Evolutionary conservation across 2,888 invertebrate genomes (phyloP), one percentile per base, ranked within the genome.

Genomic region (Frankliniella fusca): DNA sequence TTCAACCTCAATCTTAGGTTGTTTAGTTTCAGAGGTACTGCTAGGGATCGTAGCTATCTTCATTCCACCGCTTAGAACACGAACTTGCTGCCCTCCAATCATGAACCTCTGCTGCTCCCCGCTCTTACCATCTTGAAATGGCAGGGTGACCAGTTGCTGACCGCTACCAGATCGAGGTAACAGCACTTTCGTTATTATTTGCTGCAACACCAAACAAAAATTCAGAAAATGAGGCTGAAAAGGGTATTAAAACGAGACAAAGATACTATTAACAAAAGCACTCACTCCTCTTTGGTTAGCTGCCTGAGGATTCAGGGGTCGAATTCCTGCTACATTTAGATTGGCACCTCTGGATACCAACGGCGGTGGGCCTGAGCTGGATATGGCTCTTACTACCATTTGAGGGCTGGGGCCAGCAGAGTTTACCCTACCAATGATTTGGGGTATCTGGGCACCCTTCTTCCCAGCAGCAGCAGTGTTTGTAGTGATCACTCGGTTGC

Each of bases 71-170:
- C 23, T 76, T 76, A 76, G 27, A 27, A 76, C 11, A 27, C 70
- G 9, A 27, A 76, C 70, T 27, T 76, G 84, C 81, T 23, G 84
- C 82, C 48, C 83, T 84, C 80, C 86, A 80, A 88, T 84, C 79
- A 87, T 86, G 12, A 76, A 23, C 27, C 70, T 23, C 70, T 76
- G 83, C 27, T 76, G 70, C 9, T 23, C 70, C 12, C 23, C 12
- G 27, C 23, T n/a, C 27, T 76, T 76, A 12, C 70, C 70, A 76
- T 76, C 70, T 23, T 76, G 27, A 23, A 76, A 10, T 1, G 70
- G 70, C 27, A 76, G 27, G 12, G 70, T 27, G 1, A 76, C 70
- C 27, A 76, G 23, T 76, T 76, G 70, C n/a, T n/a, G 70, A 27
- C 12, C 12, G 23, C 23, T 27, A n/a, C 70, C 70, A 27, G 70